Evolutionary conservation across 2,113 vertebrate species (phyloP), one percentile per base, ranked within the genome.

Genomic region (Rutilus rutilus): DNA sequence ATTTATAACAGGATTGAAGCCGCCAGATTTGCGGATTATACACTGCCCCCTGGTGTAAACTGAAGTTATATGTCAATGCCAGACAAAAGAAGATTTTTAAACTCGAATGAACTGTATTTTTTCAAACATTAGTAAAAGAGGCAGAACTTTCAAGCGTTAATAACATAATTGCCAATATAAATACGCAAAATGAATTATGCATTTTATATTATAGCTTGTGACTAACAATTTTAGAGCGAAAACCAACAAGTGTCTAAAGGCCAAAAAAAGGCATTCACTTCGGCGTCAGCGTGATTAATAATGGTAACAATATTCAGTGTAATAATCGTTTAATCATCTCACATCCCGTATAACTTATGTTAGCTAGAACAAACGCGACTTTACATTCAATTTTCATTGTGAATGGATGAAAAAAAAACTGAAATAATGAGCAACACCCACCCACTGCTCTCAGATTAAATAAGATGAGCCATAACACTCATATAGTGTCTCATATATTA

Each of bases 231-330:
- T 52, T 2, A 30, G 12, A 75, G 74, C 33, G 45, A 33, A 77
- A 27, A 54, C 74, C 74, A 54, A 77, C 74, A 77, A 77, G 74
- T 54, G 74, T 77, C 74, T 42, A 23, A 54, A 4, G 30, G 10
- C 0, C 52, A 30, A 21, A 52, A 54, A 5, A 76, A 42, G 25
- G 47, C 7, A 25, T 17, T 25, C 0, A 17, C 39, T 15, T 79
- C 69, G 21, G 69, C 36, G 4, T 42, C 8, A 21, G 67, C n/a
- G 69, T 73, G n/a, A 73, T 3, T 57, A 57, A 57, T 57, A 57
- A 5, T 52, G 50, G 50, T 52, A 52, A 57, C 2, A 8, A 57
- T 57, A 1, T 2, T 21, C 19, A 57, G 54, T 23, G 6, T 57
- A 57, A 23, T 57, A 23, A 57, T 57, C 2, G 21, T 23, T 23